Evolutionary conservation across 2,888 invertebrate species (phyloP).

Genomic region (Allygus modestus): DNA sequence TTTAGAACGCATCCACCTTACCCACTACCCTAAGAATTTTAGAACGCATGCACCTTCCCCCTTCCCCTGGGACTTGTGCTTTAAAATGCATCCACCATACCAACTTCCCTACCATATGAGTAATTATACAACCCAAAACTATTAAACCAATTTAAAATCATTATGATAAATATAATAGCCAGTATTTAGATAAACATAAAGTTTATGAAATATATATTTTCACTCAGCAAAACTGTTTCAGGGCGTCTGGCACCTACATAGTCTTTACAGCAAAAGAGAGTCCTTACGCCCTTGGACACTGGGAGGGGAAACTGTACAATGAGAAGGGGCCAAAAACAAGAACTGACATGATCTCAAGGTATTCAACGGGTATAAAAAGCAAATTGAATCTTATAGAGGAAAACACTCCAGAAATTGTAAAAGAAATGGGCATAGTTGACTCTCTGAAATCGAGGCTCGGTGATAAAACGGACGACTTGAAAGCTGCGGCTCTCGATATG

Average conservation of each 20-base stretch:
- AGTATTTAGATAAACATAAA: too few species aligned
- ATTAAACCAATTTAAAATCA: too few species aligned
- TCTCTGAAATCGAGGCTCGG: background rate
- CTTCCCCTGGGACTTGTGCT: too few species aligned
- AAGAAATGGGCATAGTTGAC: background rate
- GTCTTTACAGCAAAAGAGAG: background rate
- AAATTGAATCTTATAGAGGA: background rate
- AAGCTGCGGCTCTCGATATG: background rate
- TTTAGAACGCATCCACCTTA: too few species aligned
- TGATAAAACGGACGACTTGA: background rate
- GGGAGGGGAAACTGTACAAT: background rate
- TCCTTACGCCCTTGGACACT: constrained; percentile 10
- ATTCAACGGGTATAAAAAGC: background rate
- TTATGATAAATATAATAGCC: too few species aligned
- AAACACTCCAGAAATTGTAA: background rate
- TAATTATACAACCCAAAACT: too few species aligned
- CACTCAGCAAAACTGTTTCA: background rate
- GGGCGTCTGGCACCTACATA: background rate
- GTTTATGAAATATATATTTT: background rate
- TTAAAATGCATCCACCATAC: too few species aligned
- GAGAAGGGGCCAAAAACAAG: background rate
- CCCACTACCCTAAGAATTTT: too few species aligned
- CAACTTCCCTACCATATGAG: too few species aligned
- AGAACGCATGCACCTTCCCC: too few species aligned
- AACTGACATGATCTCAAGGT: background rate